Percentiles rank a stretch among this genome's conserved stretches.
phyloP scores from a whole-genome alignment of 2,113 vertebrate genomes.

The Morphnarchus princeps region DNA sequence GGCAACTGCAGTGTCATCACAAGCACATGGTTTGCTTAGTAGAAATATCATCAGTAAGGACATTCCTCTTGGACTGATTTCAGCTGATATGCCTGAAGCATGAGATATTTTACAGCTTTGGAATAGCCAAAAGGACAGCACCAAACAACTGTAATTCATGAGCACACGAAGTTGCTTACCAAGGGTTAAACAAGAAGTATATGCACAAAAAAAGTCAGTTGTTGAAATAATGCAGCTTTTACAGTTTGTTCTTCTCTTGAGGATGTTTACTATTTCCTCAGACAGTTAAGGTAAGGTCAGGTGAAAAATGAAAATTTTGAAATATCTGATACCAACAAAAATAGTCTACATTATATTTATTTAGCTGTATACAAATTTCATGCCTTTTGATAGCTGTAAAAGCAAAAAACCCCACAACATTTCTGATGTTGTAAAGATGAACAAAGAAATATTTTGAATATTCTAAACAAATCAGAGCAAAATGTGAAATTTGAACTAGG shows the following conservation, averaged over 20 bases:
- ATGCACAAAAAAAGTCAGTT: neutral
- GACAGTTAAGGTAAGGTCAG: neutral
- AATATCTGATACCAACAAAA: neutral
- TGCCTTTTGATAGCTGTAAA: neutral
- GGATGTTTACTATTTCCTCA: neutral
- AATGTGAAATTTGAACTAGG: neutral
- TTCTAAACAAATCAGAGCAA: neutral
- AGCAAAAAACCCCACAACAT: neutral
- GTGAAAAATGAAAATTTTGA: neutral
- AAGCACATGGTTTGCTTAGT: neutral
- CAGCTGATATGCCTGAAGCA: neutral
- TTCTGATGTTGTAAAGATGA: neutral
- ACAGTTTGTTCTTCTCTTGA: neutral
- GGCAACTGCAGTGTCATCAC: neutral
- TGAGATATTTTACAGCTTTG: neutral
- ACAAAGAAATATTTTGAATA: neutral
- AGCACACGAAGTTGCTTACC: neutral
- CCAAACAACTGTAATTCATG: neutral
- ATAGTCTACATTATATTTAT: neutral
- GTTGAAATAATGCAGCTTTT: neutral
- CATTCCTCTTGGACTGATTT: neutral
- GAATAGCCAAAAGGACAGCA: neutral
- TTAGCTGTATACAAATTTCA: neutral
- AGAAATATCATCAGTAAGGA: neutral
- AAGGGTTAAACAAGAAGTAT: neutral